Conservation (phyloP, 2,113 vertebrate genomes). For the Callaeas wilsoni region DNA sequence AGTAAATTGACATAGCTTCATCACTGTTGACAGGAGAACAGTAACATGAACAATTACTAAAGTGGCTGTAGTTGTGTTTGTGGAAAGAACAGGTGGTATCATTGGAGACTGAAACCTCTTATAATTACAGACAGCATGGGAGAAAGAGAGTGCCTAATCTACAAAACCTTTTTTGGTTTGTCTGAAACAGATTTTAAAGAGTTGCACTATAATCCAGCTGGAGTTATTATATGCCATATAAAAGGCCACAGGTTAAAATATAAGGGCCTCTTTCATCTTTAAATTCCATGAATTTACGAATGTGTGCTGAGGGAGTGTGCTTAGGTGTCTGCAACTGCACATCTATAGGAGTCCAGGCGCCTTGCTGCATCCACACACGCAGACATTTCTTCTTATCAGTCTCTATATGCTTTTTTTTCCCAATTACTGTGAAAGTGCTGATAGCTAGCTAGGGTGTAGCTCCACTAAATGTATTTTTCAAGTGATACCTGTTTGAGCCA, state of each 20-base stretch:
- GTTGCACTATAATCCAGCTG: background rate
- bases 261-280: background rate
- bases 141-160: background rate
- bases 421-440: background rate
- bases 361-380: background rate
- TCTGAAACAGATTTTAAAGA: background rate
- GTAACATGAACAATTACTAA: background rate
- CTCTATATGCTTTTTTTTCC: background rate
- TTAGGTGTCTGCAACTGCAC: background rate
- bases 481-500: background rate
- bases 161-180: background rate
- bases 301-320: background rate
- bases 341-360: background rate
- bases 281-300: background rate
- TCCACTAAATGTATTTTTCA: background rate
- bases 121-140: background rate
- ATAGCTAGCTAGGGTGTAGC: background rate
- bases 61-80: background rate
- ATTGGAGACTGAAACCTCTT: background rate
- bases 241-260: background rate
- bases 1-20: background rate
- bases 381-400: background rate
- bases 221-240: background rate
- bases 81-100: background rate
- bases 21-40: background rate